These are phyloP conservation scores for Pelosia muscerda DNA, from an alignment of 2,888 invertebrate species.

Conservation along the genomic window DNA sequence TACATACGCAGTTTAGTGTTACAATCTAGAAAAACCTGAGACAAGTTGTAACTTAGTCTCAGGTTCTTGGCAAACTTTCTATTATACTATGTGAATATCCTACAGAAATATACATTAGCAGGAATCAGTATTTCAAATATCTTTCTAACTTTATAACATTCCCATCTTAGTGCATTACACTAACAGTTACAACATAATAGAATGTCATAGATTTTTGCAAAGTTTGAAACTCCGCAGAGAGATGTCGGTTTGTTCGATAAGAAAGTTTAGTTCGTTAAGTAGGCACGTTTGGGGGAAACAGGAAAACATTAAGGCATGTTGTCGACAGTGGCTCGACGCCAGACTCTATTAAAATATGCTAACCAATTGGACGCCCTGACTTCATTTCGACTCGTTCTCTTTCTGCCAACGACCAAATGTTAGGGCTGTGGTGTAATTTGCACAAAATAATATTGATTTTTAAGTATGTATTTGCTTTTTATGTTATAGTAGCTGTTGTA, in stretches of 20 bases:
- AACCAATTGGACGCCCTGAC: conserved; percentile 77
- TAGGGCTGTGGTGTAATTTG: conserved; percentile 66
- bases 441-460: conserved; percentile 69
- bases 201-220: conserved; percentile 69
- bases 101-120: no score
- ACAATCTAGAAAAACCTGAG: no score
- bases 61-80: no score
- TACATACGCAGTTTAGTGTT: no score
- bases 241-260: conserved; percentile 81
- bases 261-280: conserved; percentile 85
- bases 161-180: conserved; percentile 46
- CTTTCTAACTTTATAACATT: conserved; percentile 28
- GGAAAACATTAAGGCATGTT: conserved; percentile 82
- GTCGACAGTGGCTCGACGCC: conserved; percentile 78
- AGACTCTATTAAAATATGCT: conserved; percentile 82
- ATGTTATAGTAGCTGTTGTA: conserved; percentile 12
- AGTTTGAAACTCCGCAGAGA: conserved; percentile 70
- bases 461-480: conserved; percentile 55
- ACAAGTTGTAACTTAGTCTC: no score
- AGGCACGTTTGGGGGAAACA: conserved; percentile 83
- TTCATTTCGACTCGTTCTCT: conserved; percentile 66
- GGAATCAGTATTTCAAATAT: neutral
- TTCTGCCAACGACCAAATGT: conserved; percentile 60
- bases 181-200: conserved; percentile 48
- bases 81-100: no score